Evolutionary conservation across 2,888 invertebrate species (phyloP).

Genomic region (Mallateleia sp.): DNA sequence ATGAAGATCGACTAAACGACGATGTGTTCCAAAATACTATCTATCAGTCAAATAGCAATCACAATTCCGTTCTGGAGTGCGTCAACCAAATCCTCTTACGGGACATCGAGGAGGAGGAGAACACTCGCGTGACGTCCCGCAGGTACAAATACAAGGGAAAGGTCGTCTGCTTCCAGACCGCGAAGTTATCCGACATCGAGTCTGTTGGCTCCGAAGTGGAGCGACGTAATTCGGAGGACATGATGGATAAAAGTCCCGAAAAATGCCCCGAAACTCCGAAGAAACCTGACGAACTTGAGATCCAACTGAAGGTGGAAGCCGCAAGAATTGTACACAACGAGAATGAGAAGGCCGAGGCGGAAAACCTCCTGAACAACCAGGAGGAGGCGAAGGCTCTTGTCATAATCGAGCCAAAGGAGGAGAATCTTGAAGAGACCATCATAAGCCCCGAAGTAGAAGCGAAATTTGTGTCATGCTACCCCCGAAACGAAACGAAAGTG

Average conservation of each 20-base stretch:
- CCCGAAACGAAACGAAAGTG: slow-evolving; percentile 85
- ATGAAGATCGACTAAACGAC: slow-evolving; percentile 93
- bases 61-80: slow-evolving; percentile 96
- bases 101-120: slow-evolving; percentile 91
- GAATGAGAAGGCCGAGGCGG: slow-evolving; percentile 6
- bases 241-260: slow-evolving; percentile 71
- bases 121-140: slow-evolving; percentile 87
- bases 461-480: slow-evolving; percentile 77
- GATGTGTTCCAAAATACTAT: slow-evolving; percentile 87
- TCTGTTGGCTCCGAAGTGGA: slow-evolving; percentile 89
- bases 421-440: slow-evolving; percentile 12
- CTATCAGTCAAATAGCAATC: slow-evolving; percentile 91
- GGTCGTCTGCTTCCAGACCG: slow-evolving; percentile 88
- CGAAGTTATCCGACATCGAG: slow-evolving; percentile 88
- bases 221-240: slow-evolving; percentile 88
- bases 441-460: neutral
- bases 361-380: slow-evolving; percentile 75
- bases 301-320: slow-evolving; percentile 14
- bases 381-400: slow-evolving; percentile 88
- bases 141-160: slow-evolving; percentile 88
- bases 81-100: slow-evolving; percentile 96
- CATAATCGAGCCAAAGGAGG: slow-evolving; percentile 85
- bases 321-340: slow-evolving; percentile 38
- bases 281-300: neutral
- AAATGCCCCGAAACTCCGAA: neutral